phyloP scores from a whole-genome alignment of 2,113 vertebrate species.

The Morone saxatilis region DNA sequence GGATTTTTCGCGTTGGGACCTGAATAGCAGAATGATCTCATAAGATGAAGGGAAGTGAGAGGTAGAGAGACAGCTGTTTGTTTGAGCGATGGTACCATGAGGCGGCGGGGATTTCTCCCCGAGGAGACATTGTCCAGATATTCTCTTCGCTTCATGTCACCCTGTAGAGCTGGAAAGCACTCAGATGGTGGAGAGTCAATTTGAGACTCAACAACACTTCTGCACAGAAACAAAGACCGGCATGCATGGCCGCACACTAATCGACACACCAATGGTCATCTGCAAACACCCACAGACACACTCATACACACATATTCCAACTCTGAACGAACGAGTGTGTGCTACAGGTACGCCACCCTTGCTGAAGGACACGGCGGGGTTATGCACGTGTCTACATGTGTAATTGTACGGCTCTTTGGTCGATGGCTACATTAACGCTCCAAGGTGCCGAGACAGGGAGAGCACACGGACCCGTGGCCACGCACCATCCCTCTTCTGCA shows the following conservation, averaged over 20 bases:
- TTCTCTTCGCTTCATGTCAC: constrained; percentile 64
- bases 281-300: constrained; percentile 5
- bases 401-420: constrained; percentile 51
- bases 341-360: constrained; percentile 38
- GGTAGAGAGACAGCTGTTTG: constrained; percentile 68
- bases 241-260: constrained; percentile 16
- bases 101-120: constrained; percentile 59
- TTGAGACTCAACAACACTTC: constrained; percentile 32
- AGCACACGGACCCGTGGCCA: constrained; percentile 42
- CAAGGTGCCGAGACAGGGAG: constrained; percentile 35
- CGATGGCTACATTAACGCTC: constrained; percentile 59
- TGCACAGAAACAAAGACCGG: constrained; percentile 25
- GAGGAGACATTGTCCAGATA: constrained; percentile 63
- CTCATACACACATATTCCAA: neutral
- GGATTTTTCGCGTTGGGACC: constrained; percentile 62
- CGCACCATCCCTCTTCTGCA: constrained; percentile 68
- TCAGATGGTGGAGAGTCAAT: constrained; percentile 42
- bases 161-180: constrained; percentile 61
- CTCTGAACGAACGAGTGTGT: neutral
- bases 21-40: constrained; percentile 63
- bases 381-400: constrained; percentile 51
- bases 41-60: constrained; percentile 46
- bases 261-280: neutral
- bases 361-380: constrained; percentile 69
- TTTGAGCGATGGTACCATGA: constrained; percentile 70